Conservation (phyloP, 2,797 vertebrate genomes). For the Phalloptychus januarius region DNA sequence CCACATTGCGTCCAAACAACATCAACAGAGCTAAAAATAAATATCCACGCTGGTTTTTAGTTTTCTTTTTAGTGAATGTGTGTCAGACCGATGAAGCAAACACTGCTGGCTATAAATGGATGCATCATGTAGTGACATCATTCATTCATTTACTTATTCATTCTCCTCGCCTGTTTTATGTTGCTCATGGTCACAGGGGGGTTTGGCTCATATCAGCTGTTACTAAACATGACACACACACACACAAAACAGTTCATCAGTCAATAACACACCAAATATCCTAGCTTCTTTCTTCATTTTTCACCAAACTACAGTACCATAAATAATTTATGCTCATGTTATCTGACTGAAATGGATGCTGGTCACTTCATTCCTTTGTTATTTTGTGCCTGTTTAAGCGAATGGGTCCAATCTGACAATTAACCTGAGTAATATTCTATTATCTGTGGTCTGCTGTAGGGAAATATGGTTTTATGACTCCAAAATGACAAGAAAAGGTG, state of each 20-base stretch:
- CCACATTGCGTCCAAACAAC: background rate
- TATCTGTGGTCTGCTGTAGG: background rate
- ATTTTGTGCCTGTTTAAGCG: background rate
- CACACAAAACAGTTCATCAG: background rate
- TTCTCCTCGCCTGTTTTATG: background rate
- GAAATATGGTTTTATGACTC: background rate
- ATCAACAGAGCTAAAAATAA: background rate
- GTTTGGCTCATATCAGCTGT: background rate
- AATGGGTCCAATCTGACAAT: background rate
- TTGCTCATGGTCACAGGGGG: background rate
- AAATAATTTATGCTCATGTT: background rate
- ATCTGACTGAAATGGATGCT: background rate
- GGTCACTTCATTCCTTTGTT: background rate
- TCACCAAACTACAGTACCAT: slow-evolving; percentile 6
- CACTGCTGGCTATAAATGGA: background rate
- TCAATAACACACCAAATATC: background rate
- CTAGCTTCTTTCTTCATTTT: background rate
- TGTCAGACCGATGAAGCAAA: background rate
- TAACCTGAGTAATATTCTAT: background rate
- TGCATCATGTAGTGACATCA: background rate
- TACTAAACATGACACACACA: background rate
- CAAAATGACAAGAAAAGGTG: background rate
- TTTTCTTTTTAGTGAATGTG: background rate
- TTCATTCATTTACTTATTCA: background rate
- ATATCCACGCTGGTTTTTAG: background rate